Percentiles rank a stretch among this genome's conserved stretches.
Conservation (phyloP, 2,888 invertebrate genomes). For the Hermaeophaga mercurialis region DNA sequence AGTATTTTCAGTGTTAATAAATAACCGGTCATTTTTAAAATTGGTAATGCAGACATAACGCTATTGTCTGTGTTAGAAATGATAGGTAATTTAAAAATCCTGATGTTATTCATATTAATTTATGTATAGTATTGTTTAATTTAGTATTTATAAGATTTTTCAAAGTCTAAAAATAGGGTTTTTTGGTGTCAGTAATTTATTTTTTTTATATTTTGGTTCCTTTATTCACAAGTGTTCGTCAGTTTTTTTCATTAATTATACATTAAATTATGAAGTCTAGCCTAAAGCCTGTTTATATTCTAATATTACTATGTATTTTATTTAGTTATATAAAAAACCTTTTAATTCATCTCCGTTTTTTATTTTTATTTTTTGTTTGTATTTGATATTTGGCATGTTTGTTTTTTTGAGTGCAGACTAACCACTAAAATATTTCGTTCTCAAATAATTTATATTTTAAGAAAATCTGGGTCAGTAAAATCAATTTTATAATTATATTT, state of each 20-base stretch:
- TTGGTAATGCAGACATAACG: too few species aligned
- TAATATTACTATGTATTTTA: conserved; percentile 54
- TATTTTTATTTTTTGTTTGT: conserved; percentile 43
- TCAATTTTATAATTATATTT: too few species aligned
- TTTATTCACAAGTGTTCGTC: conserved; percentile 33
- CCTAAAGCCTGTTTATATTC: conserved; percentile 56
- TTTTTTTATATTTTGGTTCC: conserved; percentile 24
- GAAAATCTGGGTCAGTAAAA: conserved; percentile 40
- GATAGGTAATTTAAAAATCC: neutral
- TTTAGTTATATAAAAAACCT: conserved; percentile 53
- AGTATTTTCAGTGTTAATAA: too few species aligned
- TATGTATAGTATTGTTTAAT: conserved; percentile 30
- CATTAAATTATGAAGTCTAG: conserved; percentile 47
- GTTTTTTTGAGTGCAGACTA: conserved; percentile 35
- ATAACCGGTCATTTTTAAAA: neutral
- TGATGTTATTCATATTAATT: conserved; percentile 22
- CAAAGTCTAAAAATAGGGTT: conserved; percentile 20
- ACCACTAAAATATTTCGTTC: conserved; percentile 12
- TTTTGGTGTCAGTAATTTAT: conserved; percentile 30
- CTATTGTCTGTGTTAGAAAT: neutral
- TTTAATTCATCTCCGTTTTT: conserved; percentile 49
- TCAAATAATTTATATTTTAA: neutral
- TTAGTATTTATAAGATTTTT: conserved; percentile 17
- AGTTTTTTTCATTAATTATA: conserved; percentile 38
- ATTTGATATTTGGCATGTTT: conserved; percentile 35